A percentile compares a stretch with the other conserved stretches of the same genome.
phyloP scores from a whole-genome alignment of 2,797 vertebrate species.

The Thunnus albacares region DNA sequence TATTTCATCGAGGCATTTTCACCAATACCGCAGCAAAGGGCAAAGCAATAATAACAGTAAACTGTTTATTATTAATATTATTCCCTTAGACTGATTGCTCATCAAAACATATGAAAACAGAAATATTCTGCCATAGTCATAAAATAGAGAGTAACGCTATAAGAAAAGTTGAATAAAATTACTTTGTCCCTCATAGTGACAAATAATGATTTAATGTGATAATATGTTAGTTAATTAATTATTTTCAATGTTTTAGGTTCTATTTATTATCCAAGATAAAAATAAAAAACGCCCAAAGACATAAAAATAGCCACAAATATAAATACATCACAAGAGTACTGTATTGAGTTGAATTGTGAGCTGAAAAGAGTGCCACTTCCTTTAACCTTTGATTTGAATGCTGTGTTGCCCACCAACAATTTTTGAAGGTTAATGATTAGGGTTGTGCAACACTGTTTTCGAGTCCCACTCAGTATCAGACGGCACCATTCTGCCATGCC shows the following conservation, averaged over 20 bases:
- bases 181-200: neutral
- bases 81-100: neutral
- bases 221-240: no score
- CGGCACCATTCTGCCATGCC: conserved; percentile 10
- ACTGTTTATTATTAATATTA: neutral
- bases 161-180: neutral
- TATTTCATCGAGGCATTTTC: neutral
- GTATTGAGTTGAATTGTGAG: conserved; percentile 6
- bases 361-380: conserved; percentile 23
- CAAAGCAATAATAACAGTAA: neutral
- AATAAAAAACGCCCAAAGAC: neutral
- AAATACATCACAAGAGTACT: neutral
- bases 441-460: conserved; percentile 29
- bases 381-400: conserved; percentile 13
- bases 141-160: neutral
- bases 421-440: conserved; percentile 16
- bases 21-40: neutral
- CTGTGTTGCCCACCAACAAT: neutral
- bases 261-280: neutral
- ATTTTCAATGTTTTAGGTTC: neutral
- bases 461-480: conserved; percentile 28
- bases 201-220: neutral
- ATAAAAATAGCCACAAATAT: neutral
- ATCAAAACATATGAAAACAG: neutral
- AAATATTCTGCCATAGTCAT: neutral